Evolutionary conservation across 1,140 invertebrate species (phyloP).

Genomic region (Drosophila sp.): DNA sequence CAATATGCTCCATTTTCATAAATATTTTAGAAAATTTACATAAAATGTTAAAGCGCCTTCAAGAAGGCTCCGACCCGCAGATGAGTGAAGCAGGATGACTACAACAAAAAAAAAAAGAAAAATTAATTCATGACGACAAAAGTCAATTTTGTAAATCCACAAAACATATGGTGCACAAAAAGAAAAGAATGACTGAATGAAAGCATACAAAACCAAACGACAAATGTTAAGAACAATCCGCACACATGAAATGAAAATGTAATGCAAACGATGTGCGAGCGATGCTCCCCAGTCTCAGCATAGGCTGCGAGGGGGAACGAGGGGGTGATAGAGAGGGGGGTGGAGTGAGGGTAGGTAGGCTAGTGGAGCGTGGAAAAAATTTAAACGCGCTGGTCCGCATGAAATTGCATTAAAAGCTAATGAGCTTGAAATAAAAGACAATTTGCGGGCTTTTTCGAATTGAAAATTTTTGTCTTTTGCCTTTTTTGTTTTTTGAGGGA

Average conservation of each 20-base stretch:
- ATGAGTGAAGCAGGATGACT: constrained; percentile 20
- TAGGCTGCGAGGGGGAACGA: constrained; percentile 23
- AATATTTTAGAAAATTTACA: constrained; percentile 80
- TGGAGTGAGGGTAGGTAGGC: constrained; percentile 13
- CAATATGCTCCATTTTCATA: constrained; percentile 81
- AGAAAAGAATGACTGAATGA: constrained; percentile 1
- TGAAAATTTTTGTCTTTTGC: constrained; percentile 48
- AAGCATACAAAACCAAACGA: constrained; percentile 19
- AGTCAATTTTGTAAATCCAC: constrained; percentile 72
- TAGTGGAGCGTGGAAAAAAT: constrained; percentile 69
- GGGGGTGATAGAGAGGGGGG: constrained; percentile 15
- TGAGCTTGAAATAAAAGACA: constrained; percentile 80
- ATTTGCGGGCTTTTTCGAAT: constrained; percentile 65
- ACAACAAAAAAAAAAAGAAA: constrained; percentile 36
- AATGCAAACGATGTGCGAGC: constrained; percentile 67
- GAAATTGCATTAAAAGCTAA: constrained; percentile 80
- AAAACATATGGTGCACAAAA: constrained; percentile 68
- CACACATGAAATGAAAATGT: constrained; percentile 54
- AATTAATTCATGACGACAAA: constrained; percentile 80
- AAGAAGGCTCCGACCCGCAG: constrained; percentile 33
- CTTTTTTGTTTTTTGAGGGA: constrained; percentile 30
- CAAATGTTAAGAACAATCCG: constrained; percentile 23
- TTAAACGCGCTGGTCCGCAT: constrained; percentile 73
- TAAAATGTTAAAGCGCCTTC: constrained; percentile 66
- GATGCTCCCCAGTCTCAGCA: constrained; percentile 17